Conservation (phyloP, 2,888 invertebrate species). For the Lamellibrachia columna region DNA sequence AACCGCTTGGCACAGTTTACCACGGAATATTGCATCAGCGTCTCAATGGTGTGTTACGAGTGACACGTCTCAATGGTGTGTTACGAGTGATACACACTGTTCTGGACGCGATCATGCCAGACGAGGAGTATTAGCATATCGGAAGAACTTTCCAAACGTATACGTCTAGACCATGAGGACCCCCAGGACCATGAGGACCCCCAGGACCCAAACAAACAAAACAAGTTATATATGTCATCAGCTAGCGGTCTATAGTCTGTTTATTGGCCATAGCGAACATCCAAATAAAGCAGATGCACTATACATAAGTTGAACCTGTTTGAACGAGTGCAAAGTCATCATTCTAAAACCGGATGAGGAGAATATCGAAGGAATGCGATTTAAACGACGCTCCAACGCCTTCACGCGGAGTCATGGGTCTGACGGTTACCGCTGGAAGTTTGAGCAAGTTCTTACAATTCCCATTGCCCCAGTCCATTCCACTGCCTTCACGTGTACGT, state of each 20-base stretch:
- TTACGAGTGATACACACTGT: background rate
- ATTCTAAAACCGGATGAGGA: too few species aligned
- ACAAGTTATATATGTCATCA: background rate
- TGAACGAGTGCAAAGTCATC: too few species aligned
- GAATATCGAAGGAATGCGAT: too few species aligned
- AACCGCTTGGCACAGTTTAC: background rate
- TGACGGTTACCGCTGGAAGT: too few species aligned
- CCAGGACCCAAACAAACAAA: background rate
- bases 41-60: background rate
- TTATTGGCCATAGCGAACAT: background rate
- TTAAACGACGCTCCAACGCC: too few species aligned
- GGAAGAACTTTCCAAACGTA: background rate
- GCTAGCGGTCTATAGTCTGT: background rate
- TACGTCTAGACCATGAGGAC: background rate
- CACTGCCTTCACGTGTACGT: too few species aligned
- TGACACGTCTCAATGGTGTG: too few species aligned
- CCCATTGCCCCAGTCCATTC: too few species aligned
- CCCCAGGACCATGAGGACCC: background rate
- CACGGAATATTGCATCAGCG: background rate
- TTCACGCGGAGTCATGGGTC: too few species aligned
- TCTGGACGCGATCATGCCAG: background rate
- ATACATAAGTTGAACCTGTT: too few species aligned
- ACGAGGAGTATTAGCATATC: background rate
- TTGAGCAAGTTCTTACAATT: too few species aligned
- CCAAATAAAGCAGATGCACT: background rate